These are phyloP conservation scores for Corticium candelabrum DNA, from an alignment of 37 sponge, comb jelly and placozoan species.

Conservation along the genomic window DNA sequence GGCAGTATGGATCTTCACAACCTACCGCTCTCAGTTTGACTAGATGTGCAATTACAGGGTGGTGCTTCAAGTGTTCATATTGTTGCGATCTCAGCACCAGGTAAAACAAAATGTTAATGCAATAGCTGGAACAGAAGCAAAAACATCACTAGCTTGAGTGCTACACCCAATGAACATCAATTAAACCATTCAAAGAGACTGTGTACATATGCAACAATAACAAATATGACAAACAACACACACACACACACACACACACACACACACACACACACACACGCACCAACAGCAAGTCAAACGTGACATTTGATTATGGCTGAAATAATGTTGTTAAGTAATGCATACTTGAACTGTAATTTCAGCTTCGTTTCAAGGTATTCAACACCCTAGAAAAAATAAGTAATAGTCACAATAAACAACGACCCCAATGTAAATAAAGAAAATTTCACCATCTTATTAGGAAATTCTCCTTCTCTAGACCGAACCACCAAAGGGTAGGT, in stretches of 20 bases:
- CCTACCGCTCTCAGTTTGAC: constrained; percentile 35
- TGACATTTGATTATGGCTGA: too few species aligned
- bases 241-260: constrained; percentile 8
- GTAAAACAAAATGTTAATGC: constrained; percentile 51
- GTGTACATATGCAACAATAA: too few species aligned
- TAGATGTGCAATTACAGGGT: constrained; percentile 53
- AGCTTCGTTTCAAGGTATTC: background rate
- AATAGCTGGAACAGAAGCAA: constrained; percentile 27
- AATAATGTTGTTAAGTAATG: too few species aligned
- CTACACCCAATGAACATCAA: constrained; percentile 8
- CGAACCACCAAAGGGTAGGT: background rate
- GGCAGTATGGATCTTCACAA: background rate
- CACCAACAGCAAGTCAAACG: too few species aligned
- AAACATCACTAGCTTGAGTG: background rate
- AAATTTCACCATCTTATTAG: background rate
- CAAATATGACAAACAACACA: too few species aligned
- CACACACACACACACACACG: background rate
- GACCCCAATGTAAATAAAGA: too few species aligned
- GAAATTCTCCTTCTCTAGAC: background rate
- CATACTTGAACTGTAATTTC: background rate
- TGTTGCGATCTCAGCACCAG: constrained; percentile 39
- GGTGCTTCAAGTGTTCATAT: constrained; percentile 8
- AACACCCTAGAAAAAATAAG: background rate
- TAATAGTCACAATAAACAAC: too few species aligned
- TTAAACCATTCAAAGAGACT: too few species aligned